These are phyloP conservation scores for Stenichneumon culpator DNA, from an alignment of 2,888 invertebrate species.

Conservation along the genomic window DNA sequence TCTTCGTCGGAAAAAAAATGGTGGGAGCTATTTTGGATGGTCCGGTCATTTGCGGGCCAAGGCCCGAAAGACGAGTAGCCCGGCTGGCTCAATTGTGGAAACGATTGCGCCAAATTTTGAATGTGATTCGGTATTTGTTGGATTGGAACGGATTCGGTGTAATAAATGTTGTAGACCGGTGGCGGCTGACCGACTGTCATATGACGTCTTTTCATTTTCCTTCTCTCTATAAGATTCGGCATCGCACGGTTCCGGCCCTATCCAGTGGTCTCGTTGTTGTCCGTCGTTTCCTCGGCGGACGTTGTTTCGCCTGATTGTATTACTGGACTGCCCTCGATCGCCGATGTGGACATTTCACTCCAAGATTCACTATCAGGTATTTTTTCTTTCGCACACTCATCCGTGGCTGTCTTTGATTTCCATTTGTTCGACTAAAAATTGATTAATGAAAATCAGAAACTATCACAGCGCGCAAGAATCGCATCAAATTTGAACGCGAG, in stretches of 20 bases:
- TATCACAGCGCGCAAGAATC: background rate
- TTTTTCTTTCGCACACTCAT: constrained; percentile 19
- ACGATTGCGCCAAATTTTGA: constrained; percentile 58
- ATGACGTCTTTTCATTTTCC: constrained; percentile 67
- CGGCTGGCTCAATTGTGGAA: constrained; percentile 56
- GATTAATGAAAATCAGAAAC: background rate
- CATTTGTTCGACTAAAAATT: constrained; percentile 51
- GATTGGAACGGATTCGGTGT: constrained; percentile 60
- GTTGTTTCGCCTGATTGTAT: constrained; percentile 53
- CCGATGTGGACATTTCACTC: constrained; percentile 66
- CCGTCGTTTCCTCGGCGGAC: constrained; percentile 71
- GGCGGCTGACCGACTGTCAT: constrained; percentile 33
- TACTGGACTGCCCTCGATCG: constrained; percentile 40
- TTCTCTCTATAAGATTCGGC: constrained; percentile 69
- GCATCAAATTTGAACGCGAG: constrained; percentile 43
- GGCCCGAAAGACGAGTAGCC: background rate
- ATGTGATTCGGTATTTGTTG: constrained; percentile 57
- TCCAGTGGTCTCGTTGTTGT: constrained; percentile 72
- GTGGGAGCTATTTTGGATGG: background rate
- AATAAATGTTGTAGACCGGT: constrained; percentile 71
- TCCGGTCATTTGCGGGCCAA: background rate
- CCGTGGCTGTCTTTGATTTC: constrained; percentile 21
- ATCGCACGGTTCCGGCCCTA: constrained; percentile 55
- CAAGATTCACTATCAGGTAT: constrained; percentile 56
- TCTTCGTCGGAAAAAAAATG: constrained; percentile 59